phyloP scores from a whole-genome alignment of 1,140 invertebrate species.

The Eriocheir sinensis region DNA sequence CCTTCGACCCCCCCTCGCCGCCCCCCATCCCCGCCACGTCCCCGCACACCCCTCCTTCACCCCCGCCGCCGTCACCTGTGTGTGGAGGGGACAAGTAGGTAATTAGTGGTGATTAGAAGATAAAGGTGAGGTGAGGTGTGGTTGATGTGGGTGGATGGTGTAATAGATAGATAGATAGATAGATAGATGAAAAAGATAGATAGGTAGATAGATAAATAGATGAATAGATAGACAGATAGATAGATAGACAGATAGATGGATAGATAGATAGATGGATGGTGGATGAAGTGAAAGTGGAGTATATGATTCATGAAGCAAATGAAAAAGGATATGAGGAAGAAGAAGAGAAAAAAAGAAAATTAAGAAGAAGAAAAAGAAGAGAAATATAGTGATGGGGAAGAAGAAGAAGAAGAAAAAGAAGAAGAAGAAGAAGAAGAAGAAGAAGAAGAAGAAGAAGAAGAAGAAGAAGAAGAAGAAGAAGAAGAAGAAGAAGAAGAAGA shows the following conservation, averaged over 20 bases:
- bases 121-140: too few relatives aligned
- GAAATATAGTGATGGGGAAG: not conserved
- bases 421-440: not conserved
- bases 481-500: not conserved
- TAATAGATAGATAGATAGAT: not conserved
- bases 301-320: not conserved
- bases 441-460: not conserved
- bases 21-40: not conserved
- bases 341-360: not conserved
- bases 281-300: not conserved
- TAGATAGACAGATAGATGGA: too few relatives aligned
- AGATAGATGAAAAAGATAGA: not conserved
- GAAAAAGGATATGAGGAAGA: not conserved
- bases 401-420: not conserved
- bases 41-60: not conserved
- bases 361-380: not conserved
- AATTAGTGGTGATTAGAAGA: not conserved
- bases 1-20: conserved; percentile 43
- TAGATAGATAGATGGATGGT: too few relatives aligned
- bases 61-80: not conserved
- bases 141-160: not conserved
- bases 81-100: not conserved
- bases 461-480: not conserved
- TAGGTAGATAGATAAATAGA: not conserved
- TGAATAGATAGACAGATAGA: not conserved